These are phyloP conservation scores for Naso thynnoides DNA, from an alignment of 2,797 vertebrate genomes.

Conservation along the genomic window DNA sequence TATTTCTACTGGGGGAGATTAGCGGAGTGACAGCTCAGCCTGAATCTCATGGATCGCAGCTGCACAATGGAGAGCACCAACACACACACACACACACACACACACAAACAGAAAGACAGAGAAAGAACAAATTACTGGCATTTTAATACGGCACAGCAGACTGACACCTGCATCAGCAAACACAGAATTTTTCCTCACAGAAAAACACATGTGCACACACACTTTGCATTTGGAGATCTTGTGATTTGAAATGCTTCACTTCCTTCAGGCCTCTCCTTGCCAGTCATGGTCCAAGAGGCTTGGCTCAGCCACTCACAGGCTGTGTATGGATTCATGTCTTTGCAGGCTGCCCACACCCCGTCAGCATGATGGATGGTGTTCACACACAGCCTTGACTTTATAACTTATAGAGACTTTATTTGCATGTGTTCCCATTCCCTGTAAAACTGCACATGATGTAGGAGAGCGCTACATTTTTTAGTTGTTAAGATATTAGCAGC, in stretches of 20 bases:
- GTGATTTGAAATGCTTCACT: slow-evolving; percentile 48
- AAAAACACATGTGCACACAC: slow-evolving; percentile 16
- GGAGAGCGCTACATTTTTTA: slow-evolving; percentile 43
- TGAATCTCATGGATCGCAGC: slow-evolving; percentile 76
- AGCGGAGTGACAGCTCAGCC: slow-evolving; percentile 81
- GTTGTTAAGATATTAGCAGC: slow-evolving; percentile 64
- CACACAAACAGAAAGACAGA: slow-evolving; percentile 24
- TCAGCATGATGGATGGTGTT: slow-evolving; percentile 77
- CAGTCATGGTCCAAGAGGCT: slow-evolving; percentile 48
- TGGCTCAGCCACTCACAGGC: slow-evolving; percentile 43
- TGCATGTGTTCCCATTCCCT: slow-evolving; percentile 68
- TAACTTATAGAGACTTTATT: slow-evolving; percentile 69
- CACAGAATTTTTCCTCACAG: slow-evolving; percentile 39
- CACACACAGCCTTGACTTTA: slow-evolving; percentile 65
- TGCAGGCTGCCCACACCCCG: slow-evolving; percentile 53
- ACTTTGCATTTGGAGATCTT: slow-evolving; percentile 50
- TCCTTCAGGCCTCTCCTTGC: slow-evolving; percentile 21
- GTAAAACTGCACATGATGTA: slow-evolving; percentile 69
- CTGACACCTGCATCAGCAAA: slow-evolving; percentile 63
- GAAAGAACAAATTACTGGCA: slow-evolving; percentile 58
- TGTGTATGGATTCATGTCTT: slow-evolving; percentile 58
- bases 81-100: slow-evolving; percentile 32
- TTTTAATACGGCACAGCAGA: slow-evolving; percentile 58
- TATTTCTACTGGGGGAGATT: slow-evolving; percentile 84
- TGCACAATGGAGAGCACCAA: slow-evolving; percentile 60